Base-by-base conservation (phyloP, 2,113 vertebrate genomes). In the Eptesicus fuscus region DNA sequence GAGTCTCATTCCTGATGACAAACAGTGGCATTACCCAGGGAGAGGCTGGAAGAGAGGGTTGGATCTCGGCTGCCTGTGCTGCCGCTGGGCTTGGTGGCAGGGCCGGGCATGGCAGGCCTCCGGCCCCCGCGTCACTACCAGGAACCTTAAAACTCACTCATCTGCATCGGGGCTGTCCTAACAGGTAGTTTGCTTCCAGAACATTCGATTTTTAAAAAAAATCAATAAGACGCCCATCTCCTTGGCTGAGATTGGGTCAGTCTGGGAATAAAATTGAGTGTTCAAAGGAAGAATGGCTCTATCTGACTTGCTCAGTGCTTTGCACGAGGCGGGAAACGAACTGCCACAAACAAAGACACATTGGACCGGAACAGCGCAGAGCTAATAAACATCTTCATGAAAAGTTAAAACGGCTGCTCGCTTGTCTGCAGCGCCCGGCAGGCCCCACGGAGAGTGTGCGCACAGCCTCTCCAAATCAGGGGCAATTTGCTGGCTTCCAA, bases 301-400 rank as follows among this genome's bases (percentile, higher is more conserved):
- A 35, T 94, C 67, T 51, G 89, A 90, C 42, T 89, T 91, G 85
- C 56, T 80, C 63, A 22, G 23, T 56, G 70, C 95, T 96, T 96
- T 92, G 93, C 82, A 74, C 5, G 25, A 89, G 44, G 7, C 10
- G 11, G 71, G 76, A 94, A 91, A 95, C 84, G 94, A 96, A 93
- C 92, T 94, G 93, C 59, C 93, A 88, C 96, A 96, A 93, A 96
- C 78, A 90, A 90, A 95, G 88, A 96, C 96, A 91, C 88, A 96
- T 91, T 80, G 92, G 91, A 84, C 83, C 44, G 59, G 95, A 88
- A 83, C 76, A 73, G 56, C 63, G 53, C 76, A 71, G 73, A 74
- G 90, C 84, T 95, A 96, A 97, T 96, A 96, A 97, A 97, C 96
- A 95, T 95, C 95, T 96, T 97, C 97, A 98, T 95, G 94, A 97